phyloP scores from a whole-genome alignment of 2,113 vertebrate species.

The Lagopus muta region DNA sequence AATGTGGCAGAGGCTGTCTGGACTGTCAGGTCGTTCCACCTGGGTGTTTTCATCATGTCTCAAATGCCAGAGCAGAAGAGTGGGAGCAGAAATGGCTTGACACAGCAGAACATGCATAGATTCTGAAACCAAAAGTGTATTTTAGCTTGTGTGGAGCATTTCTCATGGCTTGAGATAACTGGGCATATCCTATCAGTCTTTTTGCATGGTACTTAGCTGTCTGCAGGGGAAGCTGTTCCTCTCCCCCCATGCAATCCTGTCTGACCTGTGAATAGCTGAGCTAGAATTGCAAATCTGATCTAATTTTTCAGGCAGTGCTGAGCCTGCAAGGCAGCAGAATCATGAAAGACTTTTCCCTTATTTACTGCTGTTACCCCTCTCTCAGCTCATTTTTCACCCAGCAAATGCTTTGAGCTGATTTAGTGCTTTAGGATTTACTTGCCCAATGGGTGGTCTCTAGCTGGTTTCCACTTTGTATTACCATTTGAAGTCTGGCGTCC shows the following conservation, averaged over 20 bases:
- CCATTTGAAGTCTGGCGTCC: background rate
- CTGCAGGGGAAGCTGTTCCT: background rate
- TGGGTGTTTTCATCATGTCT: background rate
- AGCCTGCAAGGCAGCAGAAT: background rate
- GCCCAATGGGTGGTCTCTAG: background rate
- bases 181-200: rapidly evolving
- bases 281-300: background rate
- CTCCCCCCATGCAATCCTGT: background rate
- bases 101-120: background rate
- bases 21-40: background rate
- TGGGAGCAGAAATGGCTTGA: background rate
- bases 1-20: background rate
- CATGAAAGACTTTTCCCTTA: background rate
- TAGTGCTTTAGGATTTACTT: conserved; percentile 42
- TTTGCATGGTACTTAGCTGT: background rate
- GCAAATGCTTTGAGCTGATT: conserved; percentile 40
- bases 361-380: background rate
- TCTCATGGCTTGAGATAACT: background rate
- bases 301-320: background rate
- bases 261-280: background rate
- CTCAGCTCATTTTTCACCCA: background rate
- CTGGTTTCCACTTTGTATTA: background rate
- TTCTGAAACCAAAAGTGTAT: background rate
- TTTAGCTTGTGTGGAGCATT: background rate
- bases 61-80: background rate